Percentiles rank a stretch among this genome's conserved stretches.
Conservation (phyloP, 2,113 vertebrate species). For the Takifugu bimaculatus region DNA sequence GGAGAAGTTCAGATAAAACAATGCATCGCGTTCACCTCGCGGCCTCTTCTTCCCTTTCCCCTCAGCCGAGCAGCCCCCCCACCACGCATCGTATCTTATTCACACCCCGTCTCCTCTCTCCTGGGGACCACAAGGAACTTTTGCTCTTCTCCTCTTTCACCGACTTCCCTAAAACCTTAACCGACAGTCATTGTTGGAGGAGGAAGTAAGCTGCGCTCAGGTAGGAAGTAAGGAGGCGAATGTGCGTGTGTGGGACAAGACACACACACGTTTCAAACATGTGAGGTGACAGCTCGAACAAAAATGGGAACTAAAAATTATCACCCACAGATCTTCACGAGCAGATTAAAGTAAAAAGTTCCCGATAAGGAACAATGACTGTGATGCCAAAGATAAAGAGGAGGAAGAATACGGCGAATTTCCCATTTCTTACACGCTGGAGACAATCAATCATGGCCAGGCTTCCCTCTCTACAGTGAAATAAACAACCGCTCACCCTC, state of each 20-base stretch:
- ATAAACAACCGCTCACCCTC: conserved; percentile 30
- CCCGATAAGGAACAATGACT: neutral
- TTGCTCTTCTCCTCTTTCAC: conserved; percentile 66
- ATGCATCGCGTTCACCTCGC: conserved; percentile 17
- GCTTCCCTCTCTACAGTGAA: conserved; percentile 53
- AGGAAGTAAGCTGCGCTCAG: conserved; percentile 51
- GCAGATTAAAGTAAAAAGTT: conserved; percentile 29
- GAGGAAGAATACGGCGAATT: conserved; percentile 54
- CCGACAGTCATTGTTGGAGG: conserved; percentile 51
- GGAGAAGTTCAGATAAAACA: neutral
- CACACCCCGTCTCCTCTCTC: conserved; percentile 47
- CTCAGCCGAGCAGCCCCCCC: conserved; percentile 53
- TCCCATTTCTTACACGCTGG: conserved; percentile 57
- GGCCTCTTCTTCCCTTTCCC: conserved; percentile 61
- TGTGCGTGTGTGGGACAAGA: neutral
- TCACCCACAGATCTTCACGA: conserved; percentile 30
- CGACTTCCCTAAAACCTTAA: conserved; percentile 64
- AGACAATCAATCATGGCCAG: conserved; percentile 39
- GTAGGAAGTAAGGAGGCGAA: conserved; percentile 59
- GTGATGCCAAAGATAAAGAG: conserved; percentile 11
- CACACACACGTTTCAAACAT: too few species aligned
- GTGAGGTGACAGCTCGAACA: too few species aligned
- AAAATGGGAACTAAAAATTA: conserved; percentile 52
- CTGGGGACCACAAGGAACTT: conserved; percentile 66
- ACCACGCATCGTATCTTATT: conserved; percentile 58